These are phyloP conservation scores for Antigone vipio DNA, from an alignment of 2,113 vertebrate species.

Conservation along the genomic window DNA sequence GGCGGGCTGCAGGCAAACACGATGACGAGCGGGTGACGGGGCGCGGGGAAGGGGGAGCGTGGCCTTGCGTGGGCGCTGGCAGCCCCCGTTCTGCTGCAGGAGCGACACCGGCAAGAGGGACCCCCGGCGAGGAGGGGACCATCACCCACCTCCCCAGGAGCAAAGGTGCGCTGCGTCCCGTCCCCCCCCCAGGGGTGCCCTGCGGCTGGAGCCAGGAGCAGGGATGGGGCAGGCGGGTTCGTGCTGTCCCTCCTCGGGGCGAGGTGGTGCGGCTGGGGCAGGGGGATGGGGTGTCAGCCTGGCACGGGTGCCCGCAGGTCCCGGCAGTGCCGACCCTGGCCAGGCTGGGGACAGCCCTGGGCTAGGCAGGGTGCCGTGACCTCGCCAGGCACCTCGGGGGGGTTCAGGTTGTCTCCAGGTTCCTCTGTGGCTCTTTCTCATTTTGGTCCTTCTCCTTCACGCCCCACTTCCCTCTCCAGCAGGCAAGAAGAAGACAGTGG, in stretches of 20 bases:
- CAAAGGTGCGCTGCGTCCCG: not conserved
- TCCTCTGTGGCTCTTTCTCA: not conserved
- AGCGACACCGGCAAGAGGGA: not conserved
- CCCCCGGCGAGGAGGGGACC: not conserved
- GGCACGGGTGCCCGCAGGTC: not conserved
- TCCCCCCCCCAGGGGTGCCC: not conserved
- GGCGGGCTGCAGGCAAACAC: constrained; percentile 9
- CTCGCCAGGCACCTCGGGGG: rapidly evolving
- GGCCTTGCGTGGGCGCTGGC: not conserved
- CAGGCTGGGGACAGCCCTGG: not conserved
- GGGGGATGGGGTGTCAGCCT: not conserved
- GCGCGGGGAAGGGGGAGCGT: not conserved
- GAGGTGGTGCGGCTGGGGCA: not conserved
- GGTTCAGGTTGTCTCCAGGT: not conserved
- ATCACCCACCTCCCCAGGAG: not conserved
- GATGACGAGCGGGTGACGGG: constrained; percentile 3
- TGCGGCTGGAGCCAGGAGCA: not conserved
- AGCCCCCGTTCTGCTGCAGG: not conserved
- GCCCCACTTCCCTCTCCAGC: not conserved
- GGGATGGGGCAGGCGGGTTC: not conserved
- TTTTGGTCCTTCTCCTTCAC: not conserved
- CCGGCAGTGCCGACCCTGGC: not conserved
- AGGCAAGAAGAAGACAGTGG: not conserved
- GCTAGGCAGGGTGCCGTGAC: not conserved
- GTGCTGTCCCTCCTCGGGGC: rapidly evolving